phyloP scores from a whole-genome alignment of 2,888 invertebrate genomes.

The Panzeria rudis region DNA sequence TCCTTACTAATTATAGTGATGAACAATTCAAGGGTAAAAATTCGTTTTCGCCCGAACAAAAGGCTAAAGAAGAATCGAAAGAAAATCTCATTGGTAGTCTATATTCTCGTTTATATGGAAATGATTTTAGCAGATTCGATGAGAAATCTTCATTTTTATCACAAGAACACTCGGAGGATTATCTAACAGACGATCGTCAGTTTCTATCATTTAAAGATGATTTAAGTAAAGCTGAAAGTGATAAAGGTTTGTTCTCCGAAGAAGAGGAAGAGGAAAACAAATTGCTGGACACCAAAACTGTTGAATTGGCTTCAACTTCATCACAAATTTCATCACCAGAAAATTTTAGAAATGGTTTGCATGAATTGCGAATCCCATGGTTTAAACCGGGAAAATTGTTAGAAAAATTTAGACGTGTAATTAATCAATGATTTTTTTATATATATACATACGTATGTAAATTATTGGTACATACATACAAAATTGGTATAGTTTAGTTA shows the following conservation, averaged over 20 bases:
- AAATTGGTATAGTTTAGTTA: no score
- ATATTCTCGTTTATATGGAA: conserved; percentile 9
- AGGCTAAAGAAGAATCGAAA: background rate
- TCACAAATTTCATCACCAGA: background rate
- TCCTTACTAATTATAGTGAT: background rate
- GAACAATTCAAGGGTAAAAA: background rate
- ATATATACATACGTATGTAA: background rate
- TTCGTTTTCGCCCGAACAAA: background rate
- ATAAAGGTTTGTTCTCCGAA: conserved; percentile 7
- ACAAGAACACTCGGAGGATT: background rate
- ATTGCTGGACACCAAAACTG: no score
- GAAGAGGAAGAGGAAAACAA: background rate
- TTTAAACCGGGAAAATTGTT: conserved; percentile 72
- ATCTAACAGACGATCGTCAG: background rate
- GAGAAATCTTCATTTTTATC: background rate
- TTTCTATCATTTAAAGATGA: background rate
- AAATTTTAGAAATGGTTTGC: background rate
- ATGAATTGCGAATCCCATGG: conserved; percentile 67
- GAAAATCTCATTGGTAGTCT: background rate
- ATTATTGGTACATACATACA: no score
- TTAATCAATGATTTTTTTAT: conserved; percentile 4
- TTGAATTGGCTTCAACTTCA: background rate
- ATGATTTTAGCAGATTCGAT: conserved; percentile 2
- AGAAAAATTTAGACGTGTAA: conserved; percentile 67
- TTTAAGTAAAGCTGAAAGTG: background rate